Evolutionary conservation across 2,113 vertebrate genomes (phyloP), one percentile per base, ranked within the genome.

Genomic region (Notarius lentiginosus): DNA sequence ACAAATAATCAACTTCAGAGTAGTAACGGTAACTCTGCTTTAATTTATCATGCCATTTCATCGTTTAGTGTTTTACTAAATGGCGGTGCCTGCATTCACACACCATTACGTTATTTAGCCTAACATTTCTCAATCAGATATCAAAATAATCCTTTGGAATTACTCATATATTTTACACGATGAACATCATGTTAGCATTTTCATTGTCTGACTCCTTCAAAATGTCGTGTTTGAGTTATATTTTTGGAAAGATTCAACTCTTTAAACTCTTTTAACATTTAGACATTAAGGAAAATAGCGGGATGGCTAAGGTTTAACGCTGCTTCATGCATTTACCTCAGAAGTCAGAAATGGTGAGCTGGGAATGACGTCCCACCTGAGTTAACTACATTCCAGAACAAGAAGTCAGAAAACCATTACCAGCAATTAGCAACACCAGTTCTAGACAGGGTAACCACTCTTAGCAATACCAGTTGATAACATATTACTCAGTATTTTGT

Each of bases 231-330:
- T 30, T 79, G n/a, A 55, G n/a, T 56, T 30, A 77, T 79, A 14
- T 7, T n/a, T 77, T 53, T 55, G 24, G 24, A 77, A 75, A 75
- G 41, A 75, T 24, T 49, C 1, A 30, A 65, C 61, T 10, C 5
- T 27, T 60, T 24, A 41, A 41, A 41, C 27, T 66, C 20, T 27
- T 65, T 27, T 68, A 14, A 1, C 47, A 1, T 77, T 77, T n/a
- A 77, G 51, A 14, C 51, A 30, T 56, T 56, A 27, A 15, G n/a
- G 7, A 55, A 77, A 97, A 97, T 96, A 97, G 96, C 96, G 97
- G 91, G 94, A 93, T 94, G 92, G 92, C 90, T 93, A 30, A 65
- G 91, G 41, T 41, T 41, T 41, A 41, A 41, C 3, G 41, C 41
- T 41, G 41, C 41, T 41, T 41, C 41, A 41, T 41, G 41, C 41